Conservation (phyloP, 2,113 vertebrate genomes). For the Cichladusa arquata region DNA sequence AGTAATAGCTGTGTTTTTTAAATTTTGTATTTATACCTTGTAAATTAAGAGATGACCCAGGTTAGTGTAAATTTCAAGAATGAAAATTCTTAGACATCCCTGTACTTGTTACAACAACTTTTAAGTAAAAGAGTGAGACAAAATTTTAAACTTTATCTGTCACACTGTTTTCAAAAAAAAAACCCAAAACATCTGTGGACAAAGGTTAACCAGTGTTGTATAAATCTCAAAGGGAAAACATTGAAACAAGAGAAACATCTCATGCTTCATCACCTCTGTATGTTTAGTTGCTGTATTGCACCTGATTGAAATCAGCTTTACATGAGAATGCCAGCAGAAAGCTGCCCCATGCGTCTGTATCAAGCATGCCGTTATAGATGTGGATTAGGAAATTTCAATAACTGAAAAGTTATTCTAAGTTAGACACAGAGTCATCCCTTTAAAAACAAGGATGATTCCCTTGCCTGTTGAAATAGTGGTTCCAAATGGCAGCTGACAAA, state of each 20-base stretch:
- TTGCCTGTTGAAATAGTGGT: not conserved
- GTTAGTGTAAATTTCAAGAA: not conserved
- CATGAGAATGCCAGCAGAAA: not conserved
- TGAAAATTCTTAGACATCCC: not conserved
- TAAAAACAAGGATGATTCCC: not conserved
- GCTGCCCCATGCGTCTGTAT: not conserved
- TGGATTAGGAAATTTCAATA: not conserved
- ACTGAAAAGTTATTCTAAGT: not conserved
- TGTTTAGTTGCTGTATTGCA: not conserved
- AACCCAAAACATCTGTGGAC: accelerated
- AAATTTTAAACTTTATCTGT: not conserved
- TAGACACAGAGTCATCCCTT: not conserved
- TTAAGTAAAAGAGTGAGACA: not conserved
- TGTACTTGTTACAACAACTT: not conserved
- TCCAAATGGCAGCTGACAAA: not conserved
- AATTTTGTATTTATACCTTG: not conserved
- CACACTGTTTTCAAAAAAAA: not conserved
- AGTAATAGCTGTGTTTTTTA: not conserved
- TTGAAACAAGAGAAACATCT: not conserved
- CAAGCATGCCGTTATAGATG: not conserved
- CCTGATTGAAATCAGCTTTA: not conserved
- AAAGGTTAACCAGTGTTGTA: not conserved
- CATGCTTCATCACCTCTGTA: not conserved
- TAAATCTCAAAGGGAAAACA: not conserved
- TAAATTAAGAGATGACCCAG: not conserved